Base-by-base conservation (phyloP, 2,113 vertebrate species). In the Leptobrachium ailaonicum region DNA sequence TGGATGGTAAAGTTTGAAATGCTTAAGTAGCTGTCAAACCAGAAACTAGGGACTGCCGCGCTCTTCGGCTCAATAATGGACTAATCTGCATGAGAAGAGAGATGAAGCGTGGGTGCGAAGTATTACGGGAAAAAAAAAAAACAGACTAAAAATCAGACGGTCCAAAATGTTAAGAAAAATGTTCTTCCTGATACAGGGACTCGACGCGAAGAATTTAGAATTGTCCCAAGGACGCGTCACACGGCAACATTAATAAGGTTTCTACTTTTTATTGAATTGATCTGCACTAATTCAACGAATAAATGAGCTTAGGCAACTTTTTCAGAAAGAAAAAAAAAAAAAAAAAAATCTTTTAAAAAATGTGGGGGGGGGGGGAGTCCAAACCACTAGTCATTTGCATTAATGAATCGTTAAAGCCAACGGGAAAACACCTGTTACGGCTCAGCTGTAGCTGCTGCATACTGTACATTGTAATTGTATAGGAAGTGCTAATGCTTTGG, bases 1-100 rank as follows among this genome's bases (percentile, higher is more conserved):
- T 44, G 71, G 66, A 74, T 68, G 78, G 47, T 2, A 68, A 60
- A 41, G 78, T 74, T 74, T 73, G 71, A 80, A 68, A 73, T 67
- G 78, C 78, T 73, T 80, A 80, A 80, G 78, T 80, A 67, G 78
- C 78, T 80, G 78, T 80, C 78, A 80, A 80, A 66, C 20, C 62
- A 72, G 41, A 66, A 71, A 67, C 63, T 56, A 56, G 71, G 78
- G 71, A 74, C 41, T 45, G 62, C 63, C 70, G 66, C 45, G 20
- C 50, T 41, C 72, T 68, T 63, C 45, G 32, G 71, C 78, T 73
- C 78, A 74, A 80, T 80, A 80, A 80, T 80, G 78, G 63, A 74
- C 71, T 80, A 80, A 80, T 80, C 71, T 80, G 78, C 78, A 80
- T 80, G 78, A 80, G 62, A 66, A 63, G 68, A 66, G 71, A 74